phyloP scores from a whole-genome alignment of 2,113 vertebrate genomes.

The Tragulus kanchil region DNA sequence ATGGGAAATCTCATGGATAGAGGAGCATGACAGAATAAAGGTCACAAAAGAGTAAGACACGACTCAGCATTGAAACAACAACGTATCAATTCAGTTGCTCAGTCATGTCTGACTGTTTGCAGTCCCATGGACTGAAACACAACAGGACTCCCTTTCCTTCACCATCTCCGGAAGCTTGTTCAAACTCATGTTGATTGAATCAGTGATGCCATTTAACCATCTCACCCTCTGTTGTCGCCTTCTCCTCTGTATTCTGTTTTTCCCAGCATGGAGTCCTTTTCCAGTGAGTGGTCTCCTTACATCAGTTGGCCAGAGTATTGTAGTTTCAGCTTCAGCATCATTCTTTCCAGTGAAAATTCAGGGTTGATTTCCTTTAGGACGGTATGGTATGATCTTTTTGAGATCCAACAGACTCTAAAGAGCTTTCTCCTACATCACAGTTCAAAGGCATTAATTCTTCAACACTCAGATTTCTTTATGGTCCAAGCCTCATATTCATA shows the following conservation, averaged over 20 bases:
- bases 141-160: not conserved
- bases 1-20: no score
- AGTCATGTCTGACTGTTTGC: not conserved
- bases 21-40: no score
- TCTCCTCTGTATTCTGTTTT: not conserved
- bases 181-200: not conserved
- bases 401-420: not conserved
- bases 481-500: not conserved
- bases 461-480: not conserved
- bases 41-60: no score
- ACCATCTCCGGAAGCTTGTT: not conserved
- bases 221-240: fast-evolving
- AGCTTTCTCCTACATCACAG: not conserved
- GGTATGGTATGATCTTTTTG: not conserved
- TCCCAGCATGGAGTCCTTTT: not conserved
- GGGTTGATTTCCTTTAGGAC: not conserved
- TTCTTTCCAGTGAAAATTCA: not conserved
- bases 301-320: not conserved
- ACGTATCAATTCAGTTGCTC: not conserved
- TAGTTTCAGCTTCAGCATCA: not conserved
- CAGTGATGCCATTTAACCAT: not conserved
- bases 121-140: not conserved
- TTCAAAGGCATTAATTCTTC: not conserved
- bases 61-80: no score
- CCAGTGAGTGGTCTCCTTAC: not conserved